These are phyloP conservation scores for Bombus cullumanus DNA, from an alignment of 1,140 invertebrate genomes.

Conservation along the genomic window DNA sequence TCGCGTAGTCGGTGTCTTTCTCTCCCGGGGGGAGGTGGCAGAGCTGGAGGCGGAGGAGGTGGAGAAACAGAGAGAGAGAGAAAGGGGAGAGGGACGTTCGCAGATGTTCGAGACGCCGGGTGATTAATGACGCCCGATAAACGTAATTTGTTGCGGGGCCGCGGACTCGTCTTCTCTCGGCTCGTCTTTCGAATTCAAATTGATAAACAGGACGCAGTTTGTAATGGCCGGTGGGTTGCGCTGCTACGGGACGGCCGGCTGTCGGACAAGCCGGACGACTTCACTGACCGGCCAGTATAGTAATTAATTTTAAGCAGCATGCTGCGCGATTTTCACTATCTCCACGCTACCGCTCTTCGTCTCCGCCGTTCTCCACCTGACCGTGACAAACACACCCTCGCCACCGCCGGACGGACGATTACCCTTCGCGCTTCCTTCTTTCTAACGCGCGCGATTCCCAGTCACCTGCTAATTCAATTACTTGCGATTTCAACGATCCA, in stretches of 20 bases:
- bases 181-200: constrained; percentile 71
- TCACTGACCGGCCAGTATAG: constrained; percentile 75
- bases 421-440: not conserved
- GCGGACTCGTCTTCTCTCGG: constrained; percentile 63
- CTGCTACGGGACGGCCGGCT: constrained; percentile 35
- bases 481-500: not conserved
- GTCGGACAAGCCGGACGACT: constrained; percentile 69
- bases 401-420: not conserved
- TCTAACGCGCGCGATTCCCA: not conserved
- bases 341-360: constrained; percentile 33
- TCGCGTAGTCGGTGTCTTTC: constrained; percentile 7
- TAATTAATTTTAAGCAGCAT: constrained; percentile 80
- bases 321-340: constrained; percentile 68
- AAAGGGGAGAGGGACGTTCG: constrained; percentile 40
- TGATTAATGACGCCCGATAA: constrained; percentile 70
- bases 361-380: constrained; percentile 17
- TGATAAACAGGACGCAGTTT: constrained; percentile 71
- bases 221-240: constrained; percentile 55
- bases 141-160: constrained; percentile 68
- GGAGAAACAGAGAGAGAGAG: not conserved
- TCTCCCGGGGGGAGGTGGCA: not conserved
- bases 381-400: constrained; percentile 34
- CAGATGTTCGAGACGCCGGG: constrained; percentile 67
- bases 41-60: too few relatives aligned
- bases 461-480: not conserved